Percentiles rank a stretch among this genome's conserved stretches.
Conservation (phyloP, 1,140 invertebrate genomes). For the Eumeta japonica region DNA sequence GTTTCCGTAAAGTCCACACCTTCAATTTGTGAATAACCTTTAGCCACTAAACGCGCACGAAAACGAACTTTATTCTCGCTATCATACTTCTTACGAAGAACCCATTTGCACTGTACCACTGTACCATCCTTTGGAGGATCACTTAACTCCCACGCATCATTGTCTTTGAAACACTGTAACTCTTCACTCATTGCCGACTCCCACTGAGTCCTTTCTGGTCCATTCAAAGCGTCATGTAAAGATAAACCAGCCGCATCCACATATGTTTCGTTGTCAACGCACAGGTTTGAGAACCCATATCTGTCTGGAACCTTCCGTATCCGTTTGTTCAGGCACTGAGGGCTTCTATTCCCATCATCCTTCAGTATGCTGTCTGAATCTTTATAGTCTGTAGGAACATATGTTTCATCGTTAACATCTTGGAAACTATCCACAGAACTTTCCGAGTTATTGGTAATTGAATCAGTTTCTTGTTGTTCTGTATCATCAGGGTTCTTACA, state of each 20-base stretch:
- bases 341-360: not conserved
- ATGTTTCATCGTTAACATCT: slow-evolving; percentile 1
- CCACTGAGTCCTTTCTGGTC: not conserved
- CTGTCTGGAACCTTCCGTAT: too few species aligned
- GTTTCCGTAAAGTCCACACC: too few species aligned
- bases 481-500: not conserved
- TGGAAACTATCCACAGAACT: not conserved
- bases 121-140: not conserved
- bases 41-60: too few species aligned
- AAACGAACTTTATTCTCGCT: not conserved
- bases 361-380: not conserved
- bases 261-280: not conserved
- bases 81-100: too few species aligned
- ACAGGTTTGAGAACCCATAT: slow-evolving; percentile 1
- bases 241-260: too few species aligned
- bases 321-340: too few species aligned
- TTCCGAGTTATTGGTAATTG: not conserved
- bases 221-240: too few species aligned
- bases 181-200: not conserved
- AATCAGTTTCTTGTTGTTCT: not conserved
- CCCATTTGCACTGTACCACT: too few species aligned
- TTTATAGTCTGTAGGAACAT: not conserved
- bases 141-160: too few species aligned
- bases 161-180: too few species aligned
- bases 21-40: too few species aligned